Conservation (phyloP, 30 jellyfish, hydroid and myxozoan genomes). For the Aurelia aurita region DNA sequence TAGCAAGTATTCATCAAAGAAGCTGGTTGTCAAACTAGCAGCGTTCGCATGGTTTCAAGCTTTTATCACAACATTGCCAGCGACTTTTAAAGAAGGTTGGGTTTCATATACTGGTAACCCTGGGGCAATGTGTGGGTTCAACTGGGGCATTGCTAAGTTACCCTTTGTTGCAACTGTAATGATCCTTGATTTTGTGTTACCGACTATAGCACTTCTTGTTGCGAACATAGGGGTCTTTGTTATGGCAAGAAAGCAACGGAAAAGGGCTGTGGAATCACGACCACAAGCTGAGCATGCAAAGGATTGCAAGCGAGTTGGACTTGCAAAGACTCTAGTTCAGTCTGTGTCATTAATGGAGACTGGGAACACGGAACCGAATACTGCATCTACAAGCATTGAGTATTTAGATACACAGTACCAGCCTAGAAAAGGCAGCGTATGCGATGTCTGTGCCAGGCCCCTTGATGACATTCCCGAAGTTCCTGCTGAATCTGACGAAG, state of each 20-base stretch:
- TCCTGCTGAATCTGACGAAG: too few species aligned
- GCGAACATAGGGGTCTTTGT: slow-evolving; percentile 13
- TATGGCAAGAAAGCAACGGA: slow-evolving; percentile 7
- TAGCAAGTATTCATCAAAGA: not conserved
- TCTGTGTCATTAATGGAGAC: slow-evolving; percentile 3
- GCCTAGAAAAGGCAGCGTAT: too few species aligned
- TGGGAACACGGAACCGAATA: too few species aligned
- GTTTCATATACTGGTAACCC: not conserved
- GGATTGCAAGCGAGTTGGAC: not conserved
- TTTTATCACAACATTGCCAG: too few species aligned
- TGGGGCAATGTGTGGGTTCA: slow-evolving; percentile 3
- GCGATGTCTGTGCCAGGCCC: too few species aligned
- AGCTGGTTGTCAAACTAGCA: not conserved
- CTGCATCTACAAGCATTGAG: too few species aligned
- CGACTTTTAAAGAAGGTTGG: too few species aligned
- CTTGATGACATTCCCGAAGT: too few species aligned
- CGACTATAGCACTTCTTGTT: not conserved
- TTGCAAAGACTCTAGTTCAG: not conserved
- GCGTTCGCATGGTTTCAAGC: too few species aligned
- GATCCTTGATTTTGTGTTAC: not conserved
- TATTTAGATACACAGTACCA: too few species aligned
- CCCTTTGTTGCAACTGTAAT: not conserved
- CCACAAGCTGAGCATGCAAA: too few species aligned
- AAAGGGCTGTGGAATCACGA: not conserved
- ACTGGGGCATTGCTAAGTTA: slow-evolving; percentile 1